Percentiles rank a stretch among this genome's conserved stretches.
These are phyloP conservation scores for Mus spicilegus DNA, from an alignment of 2,113 vertebrate species.

Conservation along the genomic window DNA sequence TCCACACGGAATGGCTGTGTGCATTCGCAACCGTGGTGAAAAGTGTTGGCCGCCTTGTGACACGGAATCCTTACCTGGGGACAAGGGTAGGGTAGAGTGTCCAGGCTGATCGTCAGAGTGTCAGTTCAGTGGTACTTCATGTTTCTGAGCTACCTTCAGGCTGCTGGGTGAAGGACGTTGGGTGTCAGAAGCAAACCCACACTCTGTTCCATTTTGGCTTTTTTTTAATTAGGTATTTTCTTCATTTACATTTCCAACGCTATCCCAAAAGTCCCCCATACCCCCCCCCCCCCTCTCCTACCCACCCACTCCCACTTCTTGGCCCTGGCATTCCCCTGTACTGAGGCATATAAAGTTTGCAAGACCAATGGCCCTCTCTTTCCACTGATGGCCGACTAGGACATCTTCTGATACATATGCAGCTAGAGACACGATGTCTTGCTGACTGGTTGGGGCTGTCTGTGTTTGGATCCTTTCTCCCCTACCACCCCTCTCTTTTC, in stretches of 20 bases:
- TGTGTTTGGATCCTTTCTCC: background rate
- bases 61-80: background rate
- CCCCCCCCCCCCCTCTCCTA: no score
- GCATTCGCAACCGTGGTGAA: background rate
- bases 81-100: background rate
- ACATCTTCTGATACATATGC: no score
- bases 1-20: background rate
- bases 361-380: no score
- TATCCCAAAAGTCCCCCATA: no score
- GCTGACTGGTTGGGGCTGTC: background rate
- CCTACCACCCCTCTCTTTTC: background rate
- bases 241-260: no score
- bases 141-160: background rate
- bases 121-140: background rate
- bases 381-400: no score
- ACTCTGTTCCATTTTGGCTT: background rate
- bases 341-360: no score
- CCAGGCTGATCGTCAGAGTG: background rate
- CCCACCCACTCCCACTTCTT: no score
- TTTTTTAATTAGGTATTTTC: background rate
- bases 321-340: no score
- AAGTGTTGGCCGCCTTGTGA: background rate
- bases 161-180: background rate
- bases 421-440: background rate
- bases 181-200: background rate